A percentile compares a stretch with the other conserved stretches of the same genome.
These are phyloP conservation scores for Heliangelus exortis DNA, from an alignment of 2,797 vertebrate species.

Conservation along the genomic window DNA sequence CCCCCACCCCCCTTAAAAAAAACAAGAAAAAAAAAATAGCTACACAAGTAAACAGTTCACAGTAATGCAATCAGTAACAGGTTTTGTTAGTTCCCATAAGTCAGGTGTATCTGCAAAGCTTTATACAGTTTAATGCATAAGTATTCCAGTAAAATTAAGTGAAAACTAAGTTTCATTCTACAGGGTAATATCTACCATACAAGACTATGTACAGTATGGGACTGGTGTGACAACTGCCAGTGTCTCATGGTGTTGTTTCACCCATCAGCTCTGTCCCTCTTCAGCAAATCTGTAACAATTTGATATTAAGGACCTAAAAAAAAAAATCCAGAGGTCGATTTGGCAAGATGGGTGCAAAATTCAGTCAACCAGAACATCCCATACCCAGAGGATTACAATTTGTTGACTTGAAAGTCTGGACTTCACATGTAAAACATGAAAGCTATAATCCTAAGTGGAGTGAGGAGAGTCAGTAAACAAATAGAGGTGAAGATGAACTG, in stretches of 20 bases:
- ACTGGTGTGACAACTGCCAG: conserved; percentile 41
- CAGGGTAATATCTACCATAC: conserved; percentile 63
- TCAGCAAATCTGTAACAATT: conserved; percentile 8
- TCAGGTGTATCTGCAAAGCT: conserved; percentile 45
- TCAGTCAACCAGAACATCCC: neutral
- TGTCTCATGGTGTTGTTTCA: conserved; percentile 19
- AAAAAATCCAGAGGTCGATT: neutral
- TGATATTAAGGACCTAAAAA: neutral
- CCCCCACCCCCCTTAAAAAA: neutral
- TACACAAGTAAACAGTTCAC: conserved; percentile 54
- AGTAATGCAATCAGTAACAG: conserved; percentile 42
- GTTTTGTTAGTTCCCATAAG: conserved; percentile 1
- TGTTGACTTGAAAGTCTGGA: conserved; percentile 52
- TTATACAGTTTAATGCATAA: conserved; percentile 30
- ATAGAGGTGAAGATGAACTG: conserved; percentile 36
- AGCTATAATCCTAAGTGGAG: conserved; percentile 44
- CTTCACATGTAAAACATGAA: conserved; percentile 24
- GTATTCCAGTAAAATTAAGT: conserved; percentile 63
- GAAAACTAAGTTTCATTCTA: conserved; percentile 53
- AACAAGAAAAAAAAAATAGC: neutral
- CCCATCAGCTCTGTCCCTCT: neutral
- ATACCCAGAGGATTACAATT: conserved; percentile 46
- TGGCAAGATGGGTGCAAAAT: conserved; percentile 42
- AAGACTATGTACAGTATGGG: conserved; percentile 71
- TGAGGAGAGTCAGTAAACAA: conserved; percentile 56